Base-by-base conservation (phyloP, 1,140 invertebrate genomes). In the Antheraea mylitta region DNA sequence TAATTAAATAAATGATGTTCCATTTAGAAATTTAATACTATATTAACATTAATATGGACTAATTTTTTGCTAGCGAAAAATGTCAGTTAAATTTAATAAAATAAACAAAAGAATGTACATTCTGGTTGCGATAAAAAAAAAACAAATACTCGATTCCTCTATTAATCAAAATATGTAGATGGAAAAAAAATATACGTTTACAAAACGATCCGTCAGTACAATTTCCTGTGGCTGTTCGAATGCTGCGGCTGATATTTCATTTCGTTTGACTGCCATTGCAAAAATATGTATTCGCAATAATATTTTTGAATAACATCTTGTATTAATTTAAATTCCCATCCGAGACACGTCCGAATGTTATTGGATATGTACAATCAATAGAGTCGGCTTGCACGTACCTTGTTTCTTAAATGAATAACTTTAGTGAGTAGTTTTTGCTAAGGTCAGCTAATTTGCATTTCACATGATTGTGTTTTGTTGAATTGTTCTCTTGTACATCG, bases 301-400 rank as follows among this genome's bases (percentile, higher is more conserved):
- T 63, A 18, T 69, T 68, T 66, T 63, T 58, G 11, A 69, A 69
- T 38, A 64, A 48, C 0, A 63, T 48, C 42, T 38, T 65, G 58
- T 66, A 66, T 30, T 63, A 69, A 72, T 66, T 72, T 69, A 72
- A 72, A 72, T 66, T 66, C 59, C 36, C 65, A 59, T 18, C 13
- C 16, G 30, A 37, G 7, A 38, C 30, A 65, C 7, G 19, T 18
- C 36, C 16, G 18, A 58, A 30, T 61, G 22, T 61, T 22, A 60
- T 61, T 16, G 11, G 11, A 4, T 42, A 9, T 42, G 38, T 42
- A 42, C 38, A 42, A 42, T 42, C 7, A n/a, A n/a, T 42, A 7
- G 2, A 42, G 0, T 42, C 7, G 38, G 7, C 22, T 30, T 30
- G 22, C 22, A 2, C 7, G 38, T 42, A 3, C 7, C 3, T 42